Base-by-base conservation (phyloP, 2,113 vertebrate species). In the Todiramphus chloris region DNA sequence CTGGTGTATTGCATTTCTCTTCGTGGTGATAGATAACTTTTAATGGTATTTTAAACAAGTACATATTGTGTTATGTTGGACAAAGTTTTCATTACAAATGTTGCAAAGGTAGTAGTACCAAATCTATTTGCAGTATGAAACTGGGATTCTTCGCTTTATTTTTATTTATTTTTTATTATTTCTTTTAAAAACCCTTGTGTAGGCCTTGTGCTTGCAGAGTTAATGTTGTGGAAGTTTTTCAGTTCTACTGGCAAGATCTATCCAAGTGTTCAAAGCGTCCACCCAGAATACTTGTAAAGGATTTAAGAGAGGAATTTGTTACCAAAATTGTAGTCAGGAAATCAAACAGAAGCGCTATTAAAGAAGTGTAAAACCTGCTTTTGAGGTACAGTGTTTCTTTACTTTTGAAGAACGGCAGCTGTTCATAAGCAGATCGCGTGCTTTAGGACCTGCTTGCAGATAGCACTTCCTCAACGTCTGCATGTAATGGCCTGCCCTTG, bases 401-500 rank as follows among this genome's bases (percentile, higher is more conserved):
- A 63, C 60, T 43, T 92, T 81, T 84, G 83, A 90, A 87, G 79
- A 76, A 66, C 3, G 2, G 48, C 46, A 86, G 59, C 48, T 85
- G 11, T 60, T 88, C 33, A 10, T 53, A 82, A 76, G 33, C 44
- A 89, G 83, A 23, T 27, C 11, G 37, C 16, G 23, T 81, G 68
- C 56, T 83, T 75, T 67, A 78, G 83, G 53, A 90, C 69, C 35
- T 86, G 46, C 56, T 58, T 64, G 30, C 44, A 82, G 87, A 46
- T 77, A 35, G 48, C 0, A 23, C 68, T 83, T 78, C 76, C 46
- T 88, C 59, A 28, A 1, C 48, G 56, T 28, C 79, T 89, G 63
- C 92, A 0, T 68, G 93, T 77, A 41, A 41, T 81, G 67, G 24
- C 96, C 90, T 93, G 92, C 68, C 25, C 72, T 66, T 72, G 51